Evolutionary conservation across 2,113 vertebrate species (phyloP), one percentile per base, ranked within the genome.

Genomic region (Apistogramma diplotaenia): DNA sequence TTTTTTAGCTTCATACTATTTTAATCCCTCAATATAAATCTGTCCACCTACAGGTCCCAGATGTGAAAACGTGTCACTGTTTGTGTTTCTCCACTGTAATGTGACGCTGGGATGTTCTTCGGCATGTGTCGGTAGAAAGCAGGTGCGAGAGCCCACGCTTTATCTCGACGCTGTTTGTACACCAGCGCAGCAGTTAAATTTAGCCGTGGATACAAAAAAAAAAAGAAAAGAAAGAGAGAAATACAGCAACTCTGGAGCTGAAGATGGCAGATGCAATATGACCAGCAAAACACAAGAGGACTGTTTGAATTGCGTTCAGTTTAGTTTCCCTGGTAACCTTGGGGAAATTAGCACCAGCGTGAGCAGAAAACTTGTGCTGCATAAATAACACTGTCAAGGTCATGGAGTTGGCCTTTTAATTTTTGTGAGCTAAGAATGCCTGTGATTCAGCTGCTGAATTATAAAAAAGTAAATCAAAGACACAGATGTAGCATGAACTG

Each of bases 321-420:
- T 84, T 85, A 71, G 86, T 93, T 88, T 85, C 92, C 89, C 65
- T 86, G 90, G 90, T 77, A 91, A 93, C 89, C 84, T 79, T 82
- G 72, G 72, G 73, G 55, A 90, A 90, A 91, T 84, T 78, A 86
- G 73, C 49, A 82, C 65, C 82, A 37, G 56, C 2, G 65, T 57
- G 71, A 74, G 75, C 58, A 82, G 74, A 59, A 81, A 78, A 75
- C 70, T 73, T 51, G 53, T 56, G 78, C 49, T 10, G 51, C 74
- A 77, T 60, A 67, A 87, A 74, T 59, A 85, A 75, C 40, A 77
- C 10, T 15, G 76, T 29, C 67, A 62, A 78, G 81, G 79, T 89
- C 77, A 78, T 6, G 51, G 65, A 81, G 40, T 12, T 67, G 56
- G 71, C 78, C 74, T 85, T 88, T 88, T 80, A 57, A 78, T 87